phyloP scores from a whole-genome alignment of 2,888 invertebrate genomes.

The Aradus depressus region DNA sequence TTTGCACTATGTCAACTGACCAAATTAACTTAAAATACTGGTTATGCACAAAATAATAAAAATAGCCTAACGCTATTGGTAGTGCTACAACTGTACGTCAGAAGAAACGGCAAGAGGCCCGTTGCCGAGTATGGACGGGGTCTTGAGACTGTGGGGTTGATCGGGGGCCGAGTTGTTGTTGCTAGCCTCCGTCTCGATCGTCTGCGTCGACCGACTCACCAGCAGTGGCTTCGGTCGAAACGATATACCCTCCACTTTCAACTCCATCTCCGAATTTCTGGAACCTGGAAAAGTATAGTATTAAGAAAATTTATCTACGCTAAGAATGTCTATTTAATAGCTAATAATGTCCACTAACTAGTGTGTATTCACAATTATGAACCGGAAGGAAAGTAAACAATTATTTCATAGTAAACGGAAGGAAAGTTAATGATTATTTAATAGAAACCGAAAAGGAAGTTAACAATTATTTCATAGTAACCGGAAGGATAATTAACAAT shows the following conservation, averaged over 20 bases:
- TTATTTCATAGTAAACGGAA: neutral
- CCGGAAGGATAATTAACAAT: neutral
- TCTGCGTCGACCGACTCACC: conserved; percentile 25
- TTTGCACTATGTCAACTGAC: too few relatives aligned
- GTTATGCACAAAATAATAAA: conserved; percentile 1
- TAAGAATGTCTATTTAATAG: neutral
- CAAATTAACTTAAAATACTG: too few relatives aligned
- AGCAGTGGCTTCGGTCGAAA: conserved; percentile 23
- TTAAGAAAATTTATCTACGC: neutral
- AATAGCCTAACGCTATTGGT: neutral
- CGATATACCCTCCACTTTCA: conserved; percentile 15
- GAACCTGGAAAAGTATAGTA: conserved; percentile 1
- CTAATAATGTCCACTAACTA: neutral
- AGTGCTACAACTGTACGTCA: conserved; percentile 25
- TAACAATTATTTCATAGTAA: neutral
- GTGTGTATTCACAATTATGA: too few relatives aligned
- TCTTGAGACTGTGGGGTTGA: too few relatives aligned
- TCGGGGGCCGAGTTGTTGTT: conserved; percentile 15
- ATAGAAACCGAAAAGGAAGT: too few relatives aligned
- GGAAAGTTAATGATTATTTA: neutral
- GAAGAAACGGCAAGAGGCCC: conserved; percentile 18
- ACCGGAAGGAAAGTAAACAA: too few relatives aligned
- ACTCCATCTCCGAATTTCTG: conserved; percentile 19
- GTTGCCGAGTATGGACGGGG: conserved; percentile 15
- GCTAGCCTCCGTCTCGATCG: conserved; percentile 9